Evolutionary conservation across 2,113 vertebrate genomes (phyloP).

Genomic region (Gila orcuttii): DNA sequence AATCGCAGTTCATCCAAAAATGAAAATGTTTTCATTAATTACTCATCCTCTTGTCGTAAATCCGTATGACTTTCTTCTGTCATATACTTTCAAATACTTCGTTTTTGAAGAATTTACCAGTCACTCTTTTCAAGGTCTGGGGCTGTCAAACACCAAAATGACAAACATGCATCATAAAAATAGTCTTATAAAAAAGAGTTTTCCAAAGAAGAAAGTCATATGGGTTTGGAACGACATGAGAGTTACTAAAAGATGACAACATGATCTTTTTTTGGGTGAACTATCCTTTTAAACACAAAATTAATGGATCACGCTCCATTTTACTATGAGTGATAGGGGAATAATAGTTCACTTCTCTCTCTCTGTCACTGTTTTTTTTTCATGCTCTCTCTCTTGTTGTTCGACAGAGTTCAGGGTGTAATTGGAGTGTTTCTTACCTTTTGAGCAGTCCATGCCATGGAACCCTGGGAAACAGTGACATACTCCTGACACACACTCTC

Average conservation of each 20-base stretch:
- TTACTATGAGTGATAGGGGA: neutral
- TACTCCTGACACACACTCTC: conserved; percentile 94
- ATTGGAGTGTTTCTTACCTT: conserved; percentile 82
- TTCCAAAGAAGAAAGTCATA: neutral
- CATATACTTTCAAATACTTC: neutral
- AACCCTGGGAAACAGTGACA: conserved; percentile 99
- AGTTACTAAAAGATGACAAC: neutral
- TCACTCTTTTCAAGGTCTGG: neutral
- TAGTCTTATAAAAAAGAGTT: neutral
- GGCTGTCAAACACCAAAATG: neutral
- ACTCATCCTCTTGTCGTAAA: neutral
- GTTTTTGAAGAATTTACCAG: neutral
- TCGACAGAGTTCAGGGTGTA: conserved; percentile 36
- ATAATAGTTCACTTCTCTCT: neutral
- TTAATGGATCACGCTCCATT: neutral
- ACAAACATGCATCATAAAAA: neutral
- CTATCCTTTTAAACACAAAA: neutral
- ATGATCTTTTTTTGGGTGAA: neutral
- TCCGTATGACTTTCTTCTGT: neutral
- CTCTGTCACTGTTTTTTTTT: neutral
- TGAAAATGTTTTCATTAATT: neutral
- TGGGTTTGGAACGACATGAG: neutral
- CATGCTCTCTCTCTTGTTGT: neutral
- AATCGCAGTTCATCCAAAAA: neutral
- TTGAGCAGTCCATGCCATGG: conserved; percentile 96